Percentiles rank a stretch among this genome's conserved stretches.
phyloP scores from a whole-genome alignment of 64 coral and sea anemone species.

The Actinia tenebrosa region DNA sequence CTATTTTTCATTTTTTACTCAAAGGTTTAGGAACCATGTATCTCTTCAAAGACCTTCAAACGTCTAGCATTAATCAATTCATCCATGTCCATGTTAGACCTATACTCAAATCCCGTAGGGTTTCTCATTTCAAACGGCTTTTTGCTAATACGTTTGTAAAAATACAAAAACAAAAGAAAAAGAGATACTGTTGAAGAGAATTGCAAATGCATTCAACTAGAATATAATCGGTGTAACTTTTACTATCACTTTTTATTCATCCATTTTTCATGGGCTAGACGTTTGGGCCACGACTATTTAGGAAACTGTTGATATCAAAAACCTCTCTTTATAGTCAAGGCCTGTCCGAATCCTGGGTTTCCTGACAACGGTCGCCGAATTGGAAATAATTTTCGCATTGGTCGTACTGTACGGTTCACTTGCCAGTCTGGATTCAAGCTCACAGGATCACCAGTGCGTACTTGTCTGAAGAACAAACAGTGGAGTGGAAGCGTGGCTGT shows the following conservation, averaged over 20 bases:
- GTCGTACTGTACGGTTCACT: constrained; percentile 28
- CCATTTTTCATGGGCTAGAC: neutral
- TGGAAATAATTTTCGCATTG: constrained; percentile 42
- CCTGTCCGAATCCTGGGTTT: constrained; percentile 60
- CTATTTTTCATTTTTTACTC: too few relatives aligned
- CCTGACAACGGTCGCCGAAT: constrained; percentile 48
- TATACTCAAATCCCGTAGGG: neutral
- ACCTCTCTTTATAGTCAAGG: neutral
- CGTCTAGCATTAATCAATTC: constrained; percentile 15
- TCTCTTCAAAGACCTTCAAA: constrained; percentile 11
- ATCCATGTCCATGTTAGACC: too few relatives aligned
- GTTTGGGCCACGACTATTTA: too few relatives aligned
- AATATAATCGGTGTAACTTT: neutral
- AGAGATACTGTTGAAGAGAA: too few relatives aligned
- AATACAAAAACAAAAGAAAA: too few relatives aligned
- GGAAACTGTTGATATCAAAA: too few relatives aligned
- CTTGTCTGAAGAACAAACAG: constrained; percentile 29
- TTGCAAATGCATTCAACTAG: constrained; percentile 14
- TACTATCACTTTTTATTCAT: neutral
- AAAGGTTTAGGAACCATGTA: too few relatives aligned
- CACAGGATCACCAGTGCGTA: constrained; percentile 46
- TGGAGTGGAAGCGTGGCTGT: constrained; percentile 53
- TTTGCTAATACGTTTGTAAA: too few relatives aligned
- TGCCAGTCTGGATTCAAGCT: constrained; percentile 65
- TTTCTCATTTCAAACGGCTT: too few relatives aligned